Evolutionary conservation across 2,113 vertebrate species (phyloP).

Genomic region (Paracanthobrama guichenoti): DNA sequence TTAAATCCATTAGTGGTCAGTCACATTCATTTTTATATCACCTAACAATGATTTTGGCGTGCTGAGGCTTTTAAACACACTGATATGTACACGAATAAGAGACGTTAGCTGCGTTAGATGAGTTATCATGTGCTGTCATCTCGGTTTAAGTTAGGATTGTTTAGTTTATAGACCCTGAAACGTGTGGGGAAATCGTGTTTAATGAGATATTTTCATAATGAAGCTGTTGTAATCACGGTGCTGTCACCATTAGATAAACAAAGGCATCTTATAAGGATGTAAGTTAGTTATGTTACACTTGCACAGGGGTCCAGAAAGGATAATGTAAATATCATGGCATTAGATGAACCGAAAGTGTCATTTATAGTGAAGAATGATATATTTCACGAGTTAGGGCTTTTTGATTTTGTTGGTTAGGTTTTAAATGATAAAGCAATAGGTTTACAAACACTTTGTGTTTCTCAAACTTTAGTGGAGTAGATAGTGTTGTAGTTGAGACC

Average conservation of each 20-base stretch:
- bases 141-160: not conserved
- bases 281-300: not conserved
- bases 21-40: not conserved
- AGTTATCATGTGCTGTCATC: not conserved
- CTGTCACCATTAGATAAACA: not conserved
- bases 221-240: not conserved
- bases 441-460: too few species aligned
- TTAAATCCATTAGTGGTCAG: not conserved
- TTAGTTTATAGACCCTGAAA: not conserved
- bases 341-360: not conserved
- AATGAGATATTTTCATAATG: not conserved
- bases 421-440: too few species aligned
- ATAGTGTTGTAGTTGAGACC: too few species aligned
- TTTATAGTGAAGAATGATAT: not conserved
- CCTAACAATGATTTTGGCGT: not conserved
- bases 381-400: not conserved
- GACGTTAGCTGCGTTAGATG: constrained; percentile 5
- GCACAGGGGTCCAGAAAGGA: not conserved
- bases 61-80: not conserved
- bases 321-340: not conserved
- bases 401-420: not conserved
- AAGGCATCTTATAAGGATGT: not conserved
- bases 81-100: not conserved
- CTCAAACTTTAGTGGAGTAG: too few species aligned
- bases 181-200: not conserved